phyloP scores from a whole-genome alignment of 2,113 vertebrate species.

The Lasiurus borealis region DNA sequence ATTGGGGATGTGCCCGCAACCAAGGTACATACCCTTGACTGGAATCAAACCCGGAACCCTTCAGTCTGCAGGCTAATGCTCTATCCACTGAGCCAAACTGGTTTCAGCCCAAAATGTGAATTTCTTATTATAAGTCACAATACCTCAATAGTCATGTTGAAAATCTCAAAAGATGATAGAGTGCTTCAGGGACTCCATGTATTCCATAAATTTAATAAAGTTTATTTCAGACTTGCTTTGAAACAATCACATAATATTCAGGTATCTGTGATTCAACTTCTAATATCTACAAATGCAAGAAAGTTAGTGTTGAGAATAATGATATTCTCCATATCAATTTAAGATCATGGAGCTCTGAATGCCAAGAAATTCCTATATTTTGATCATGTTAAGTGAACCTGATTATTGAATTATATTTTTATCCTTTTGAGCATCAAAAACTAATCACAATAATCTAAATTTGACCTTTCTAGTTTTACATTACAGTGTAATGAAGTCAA shows the following conservation, averaged over 20 bases:
- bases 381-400: neutral
- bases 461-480: neutral
- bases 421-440: neutral
- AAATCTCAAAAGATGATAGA: slow-evolving; percentile 7
- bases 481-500: neutral
- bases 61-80: no score
- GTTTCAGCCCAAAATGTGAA: neutral
- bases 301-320: neutral
- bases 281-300: neutral
- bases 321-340: neutral
- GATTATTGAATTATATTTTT: neutral
- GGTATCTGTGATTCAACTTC: neutral
- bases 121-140: neutral
- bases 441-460: neutral
- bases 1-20: no score
- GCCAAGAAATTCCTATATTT: neutral
- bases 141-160: neutral
- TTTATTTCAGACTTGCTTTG: neutral
- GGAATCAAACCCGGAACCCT: no score
- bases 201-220: neutral
- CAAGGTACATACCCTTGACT: no score
- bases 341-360: neutral
- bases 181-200: neutral
- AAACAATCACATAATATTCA: neutral
- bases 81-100: no score